Evolutionary conservation across 92 coral and sea anemone species (phyloP).

Genomic region (Epizoanthus rinbou): DNA sequence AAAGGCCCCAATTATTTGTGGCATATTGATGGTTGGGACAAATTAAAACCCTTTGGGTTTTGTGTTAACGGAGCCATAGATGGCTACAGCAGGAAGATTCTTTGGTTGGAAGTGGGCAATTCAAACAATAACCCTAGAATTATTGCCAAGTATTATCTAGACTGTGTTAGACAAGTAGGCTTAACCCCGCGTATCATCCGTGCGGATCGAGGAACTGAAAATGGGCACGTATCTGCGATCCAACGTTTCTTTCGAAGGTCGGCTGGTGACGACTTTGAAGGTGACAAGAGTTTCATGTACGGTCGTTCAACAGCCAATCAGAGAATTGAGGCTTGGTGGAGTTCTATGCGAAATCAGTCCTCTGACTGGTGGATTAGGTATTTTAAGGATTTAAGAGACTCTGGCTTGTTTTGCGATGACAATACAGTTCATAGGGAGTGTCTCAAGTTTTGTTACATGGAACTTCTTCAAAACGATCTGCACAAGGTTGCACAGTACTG

Average conservation of each 20-base stretch:
- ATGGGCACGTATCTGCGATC: conserved; percentile 44
- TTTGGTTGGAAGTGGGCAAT: conserved; percentile 40
- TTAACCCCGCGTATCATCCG: conserved; percentile 49
- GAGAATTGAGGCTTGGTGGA: conserved; percentile 68
- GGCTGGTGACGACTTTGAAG: conserved; percentile 46
- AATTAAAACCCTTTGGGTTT: conserved; percentile 16
- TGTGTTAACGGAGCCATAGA: conserved; percentile 42
- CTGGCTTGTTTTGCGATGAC: conserved; percentile 39
- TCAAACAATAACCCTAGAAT: conserved; percentile 35
- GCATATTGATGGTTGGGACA: conserved; percentile 27
- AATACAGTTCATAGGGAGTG: conserved; percentile 39
- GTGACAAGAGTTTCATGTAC: conserved; percentile 56
- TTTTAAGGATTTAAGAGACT: conserved; percentile 38
- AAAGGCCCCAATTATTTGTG: conserved; percentile 25
- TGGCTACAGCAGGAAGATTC: conserved; percentile 40
- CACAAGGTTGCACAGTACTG: conserved; percentile 36
- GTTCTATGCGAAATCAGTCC: conserved; percentile 48
- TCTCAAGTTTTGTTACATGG: conserved; percentile 38
- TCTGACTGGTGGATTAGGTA: conserved; percentile 20
- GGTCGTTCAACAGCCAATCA: conserved; percentile 56
- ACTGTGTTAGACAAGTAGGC: conserved; percentile 38
- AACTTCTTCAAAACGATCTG: conserved; percentile 28
- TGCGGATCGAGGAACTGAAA: conserved; percentile 53
- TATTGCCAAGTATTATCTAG: conserved; percentile 32
- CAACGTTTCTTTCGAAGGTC: conserved; percentile 64